These are phyloP conservation scores for Philonicus albiceps DNA, from an alignment of 2,888 invertebrate genomes.

Conservation along the genomic window DNA sequence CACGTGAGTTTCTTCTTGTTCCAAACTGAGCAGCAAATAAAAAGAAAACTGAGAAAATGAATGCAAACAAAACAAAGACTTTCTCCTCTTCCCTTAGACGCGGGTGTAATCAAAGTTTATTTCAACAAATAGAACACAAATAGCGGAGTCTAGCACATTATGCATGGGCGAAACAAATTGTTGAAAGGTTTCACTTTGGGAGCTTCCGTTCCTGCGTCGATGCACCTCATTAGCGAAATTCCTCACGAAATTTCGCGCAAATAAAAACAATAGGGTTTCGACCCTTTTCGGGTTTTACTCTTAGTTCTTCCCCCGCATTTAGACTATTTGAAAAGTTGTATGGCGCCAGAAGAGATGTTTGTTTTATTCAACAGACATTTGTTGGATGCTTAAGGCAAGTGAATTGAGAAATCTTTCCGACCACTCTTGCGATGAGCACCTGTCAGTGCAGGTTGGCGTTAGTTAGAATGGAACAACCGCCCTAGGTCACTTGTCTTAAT, in stretches of 20 bases:
- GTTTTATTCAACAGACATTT: background rate
- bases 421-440: background rate
- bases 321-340: background rate
- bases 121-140: background rate
- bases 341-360: background rate
- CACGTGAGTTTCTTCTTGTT: background rate
- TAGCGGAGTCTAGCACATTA: background rate
- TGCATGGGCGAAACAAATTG: background rate
- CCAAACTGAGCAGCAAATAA: background rate
- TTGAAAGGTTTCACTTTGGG: background rate
- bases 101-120: background rate
- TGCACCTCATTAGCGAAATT: slow-evolving; percentile 42
- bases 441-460: background rate
- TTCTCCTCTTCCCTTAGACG: background rate
- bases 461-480: background rate
- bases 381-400: background rate
- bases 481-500: background rate
- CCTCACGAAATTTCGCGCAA: slow-evolving; percentile 38
- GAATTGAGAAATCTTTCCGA: background rate
- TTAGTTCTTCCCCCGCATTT: background rate
- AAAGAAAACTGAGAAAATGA: background rate
- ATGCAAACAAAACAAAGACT: background rate
- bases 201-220: background rate
- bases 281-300: background rate
- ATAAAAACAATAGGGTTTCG: background rate